A percentile compares a stretch with the other conserved stretches of the same genome.
phyloP scores from a whole-genome alignment of 1,140 invertebrate species.

The Vanessa tameamea region DNA sequence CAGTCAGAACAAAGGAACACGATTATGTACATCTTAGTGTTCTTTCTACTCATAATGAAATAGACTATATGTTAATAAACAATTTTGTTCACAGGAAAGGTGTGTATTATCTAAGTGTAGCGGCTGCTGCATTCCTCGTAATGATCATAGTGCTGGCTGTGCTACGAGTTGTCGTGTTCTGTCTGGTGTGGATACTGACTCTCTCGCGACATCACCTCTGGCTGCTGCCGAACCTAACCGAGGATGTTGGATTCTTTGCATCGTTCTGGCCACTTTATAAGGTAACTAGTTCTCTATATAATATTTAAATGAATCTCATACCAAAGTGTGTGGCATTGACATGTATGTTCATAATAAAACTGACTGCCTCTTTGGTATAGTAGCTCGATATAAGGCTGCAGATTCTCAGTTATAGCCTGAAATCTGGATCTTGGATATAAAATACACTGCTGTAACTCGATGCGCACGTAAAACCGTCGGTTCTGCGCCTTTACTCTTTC shows the following conservation, averaged over 20 bases:
- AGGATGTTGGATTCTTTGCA: conserved; percentile 99
- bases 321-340: background rate
- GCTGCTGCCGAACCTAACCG: conserved; percentile 98
- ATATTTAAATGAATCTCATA: background rate
- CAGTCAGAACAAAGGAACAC: too few relatives aligned
- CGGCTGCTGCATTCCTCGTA: conserved; percentile 95
- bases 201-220: conserved; percentile 96
- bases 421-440: too few relatives aligned
- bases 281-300: conserved; percentile 76
- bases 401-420: too few relatives aligned
- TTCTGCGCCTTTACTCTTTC: too few relatives aligned
- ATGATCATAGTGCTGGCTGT: conserved; percentile 95
- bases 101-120: conserved; percentile 98
- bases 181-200: conserved; percentile 93
- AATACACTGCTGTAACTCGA: too few relatives aligned
- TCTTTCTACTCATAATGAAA: too few relatives aligned
- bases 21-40: too few relatives aligned
- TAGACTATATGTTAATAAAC: too few relatives aligned
- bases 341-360: too few relatives aligned
- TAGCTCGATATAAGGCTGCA: too few relatives aligned
- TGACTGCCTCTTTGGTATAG: too few relatives aligned
- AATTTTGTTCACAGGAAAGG: conserved; percentile 84
- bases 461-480: too few relatives aligned
- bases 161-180: conserved; percentile 94
- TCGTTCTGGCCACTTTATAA: conserved; percentile 99